Percentiles rank a stretch among this genome's conserved stretches.
Evolutionary conservation across 2,797 vertebrate species (phyloP).

Genomic region (Silurus lanzhouensis): DNA sequence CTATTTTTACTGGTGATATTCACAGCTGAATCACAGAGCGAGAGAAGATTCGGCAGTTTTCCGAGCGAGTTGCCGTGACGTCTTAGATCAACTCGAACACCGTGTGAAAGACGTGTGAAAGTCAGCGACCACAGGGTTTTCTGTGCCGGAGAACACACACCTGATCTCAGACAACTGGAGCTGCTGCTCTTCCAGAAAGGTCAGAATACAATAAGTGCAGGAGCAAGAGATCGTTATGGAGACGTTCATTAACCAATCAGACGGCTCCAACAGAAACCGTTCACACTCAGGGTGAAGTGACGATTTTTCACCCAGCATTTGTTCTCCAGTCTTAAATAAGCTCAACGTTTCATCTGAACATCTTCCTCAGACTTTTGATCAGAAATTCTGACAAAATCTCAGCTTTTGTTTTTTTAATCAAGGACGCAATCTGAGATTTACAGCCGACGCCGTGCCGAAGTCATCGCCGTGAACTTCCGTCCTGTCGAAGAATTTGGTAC

Average conservation of each 20-base stretch:
- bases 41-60: neutral
- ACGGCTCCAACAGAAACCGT: neutral
- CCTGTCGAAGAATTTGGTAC: neutral
- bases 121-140: no score
- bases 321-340: neutral
- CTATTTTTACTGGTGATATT: neutral
- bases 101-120: neutral
- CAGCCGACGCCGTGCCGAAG: neutral
- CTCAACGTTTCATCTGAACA: neutral
- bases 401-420: neutral
- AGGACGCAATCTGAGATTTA: neutral
- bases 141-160: no score
- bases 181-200: neutral
- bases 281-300: constrained; percentile 7
- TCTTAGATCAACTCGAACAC: constrained; percentile 6
- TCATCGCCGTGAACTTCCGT: no score
- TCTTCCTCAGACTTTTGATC: neutral
- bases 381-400: neutral
- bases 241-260: neutral
- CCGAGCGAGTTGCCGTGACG: constrained; percentile 7
- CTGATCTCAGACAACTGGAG: neutral
- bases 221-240: neutral
- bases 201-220: neutral
- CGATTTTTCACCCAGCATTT: neutral
- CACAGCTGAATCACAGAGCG: neutral